Conservation (phyloP, 1,140 invertebrate species). For the Lepidurus packardi region DNA sequence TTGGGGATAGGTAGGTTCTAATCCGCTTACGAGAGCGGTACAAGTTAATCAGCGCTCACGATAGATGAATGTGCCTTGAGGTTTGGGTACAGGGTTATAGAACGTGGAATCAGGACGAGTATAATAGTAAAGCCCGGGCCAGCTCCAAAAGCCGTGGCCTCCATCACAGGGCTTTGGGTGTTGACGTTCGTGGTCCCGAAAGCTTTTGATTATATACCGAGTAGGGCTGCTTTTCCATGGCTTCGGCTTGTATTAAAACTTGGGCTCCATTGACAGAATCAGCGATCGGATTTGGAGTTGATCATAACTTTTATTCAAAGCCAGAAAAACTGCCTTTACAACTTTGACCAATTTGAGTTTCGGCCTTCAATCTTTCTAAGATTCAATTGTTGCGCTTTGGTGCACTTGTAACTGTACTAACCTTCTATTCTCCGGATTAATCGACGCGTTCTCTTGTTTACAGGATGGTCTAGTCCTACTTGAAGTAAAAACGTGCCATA, state of each 20-base stretch:
- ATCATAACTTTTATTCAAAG: not conserved
- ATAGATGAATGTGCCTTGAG: not conserved
- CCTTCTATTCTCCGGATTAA: no score
- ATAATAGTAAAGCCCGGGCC: not conserved
- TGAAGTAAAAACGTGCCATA: no score
- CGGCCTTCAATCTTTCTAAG: no score
- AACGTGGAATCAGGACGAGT: constrained; percentile 1
- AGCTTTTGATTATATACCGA: constrained; percentile 8
- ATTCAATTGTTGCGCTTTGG: no score
- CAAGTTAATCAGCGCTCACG: constrained; percentile 15
- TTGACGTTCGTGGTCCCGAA: constrained; percentile 13
- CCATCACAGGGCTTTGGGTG: not conserved
- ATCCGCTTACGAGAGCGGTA: not conserved
- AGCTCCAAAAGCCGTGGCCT: constrained; percentile 1
- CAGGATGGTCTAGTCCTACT: no score
- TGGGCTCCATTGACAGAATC: not conserved
- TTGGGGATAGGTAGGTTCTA: not conserved
- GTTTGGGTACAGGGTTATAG: constrained; percentile 17
- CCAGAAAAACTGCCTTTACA: not conserved
- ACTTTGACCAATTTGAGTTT: no score
- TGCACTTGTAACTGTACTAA: no score
- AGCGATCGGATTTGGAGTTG: not conserved
- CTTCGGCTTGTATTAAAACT: not conserved
- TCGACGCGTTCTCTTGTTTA: no score
- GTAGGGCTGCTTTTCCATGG: constrained; percentile 7